These are phyloP conservation scores for Amazona guildingii DNA, from an alignment of 2,113 vertebrate species.

Conservation along the genomic window DNA sequence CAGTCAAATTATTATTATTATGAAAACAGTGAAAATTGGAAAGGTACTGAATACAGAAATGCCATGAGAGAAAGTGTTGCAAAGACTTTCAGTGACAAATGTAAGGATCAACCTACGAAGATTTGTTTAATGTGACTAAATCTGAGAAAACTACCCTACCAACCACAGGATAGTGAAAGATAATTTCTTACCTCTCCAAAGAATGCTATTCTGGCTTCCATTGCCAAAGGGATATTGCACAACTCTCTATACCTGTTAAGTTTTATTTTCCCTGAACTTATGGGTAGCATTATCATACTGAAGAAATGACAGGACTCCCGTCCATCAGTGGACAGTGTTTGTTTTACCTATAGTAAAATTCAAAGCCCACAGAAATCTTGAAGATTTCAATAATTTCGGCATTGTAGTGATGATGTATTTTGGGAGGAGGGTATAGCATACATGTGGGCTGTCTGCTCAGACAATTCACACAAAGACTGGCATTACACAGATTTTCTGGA, in stretches of 20 bases:
- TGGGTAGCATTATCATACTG: neutral
- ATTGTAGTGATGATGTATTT: neutral
- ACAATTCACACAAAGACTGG: neutral
- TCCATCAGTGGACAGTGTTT: neutral
- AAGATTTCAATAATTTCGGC: neutral
- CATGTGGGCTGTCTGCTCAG: neutral
- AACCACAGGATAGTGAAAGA: neutral
- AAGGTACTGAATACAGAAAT: neutral
- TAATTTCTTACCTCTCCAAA: neutral
- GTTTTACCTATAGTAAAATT: neutral
- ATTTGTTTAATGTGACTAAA: neutral
- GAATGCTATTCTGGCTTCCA: neutral
- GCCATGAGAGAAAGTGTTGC: neutral
- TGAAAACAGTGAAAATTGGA: neutral
- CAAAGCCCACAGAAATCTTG: neutral
- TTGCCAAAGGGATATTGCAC: neutral
- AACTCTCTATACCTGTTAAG: neutral
- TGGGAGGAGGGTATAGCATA: rapidly evolving
- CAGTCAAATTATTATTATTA: neutral
- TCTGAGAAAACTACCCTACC: neutral
- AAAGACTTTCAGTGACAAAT: neutral
- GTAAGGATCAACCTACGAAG: neutral
- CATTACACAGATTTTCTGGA: neutral
- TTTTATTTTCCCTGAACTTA: neutral
- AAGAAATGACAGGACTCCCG: neutral